Evolutionary conservation across 2,888 invertebrate genomes (phyloP), one percentile per base, ranked within the genome.

Genomic region (Acheta domesticus): DNA sequence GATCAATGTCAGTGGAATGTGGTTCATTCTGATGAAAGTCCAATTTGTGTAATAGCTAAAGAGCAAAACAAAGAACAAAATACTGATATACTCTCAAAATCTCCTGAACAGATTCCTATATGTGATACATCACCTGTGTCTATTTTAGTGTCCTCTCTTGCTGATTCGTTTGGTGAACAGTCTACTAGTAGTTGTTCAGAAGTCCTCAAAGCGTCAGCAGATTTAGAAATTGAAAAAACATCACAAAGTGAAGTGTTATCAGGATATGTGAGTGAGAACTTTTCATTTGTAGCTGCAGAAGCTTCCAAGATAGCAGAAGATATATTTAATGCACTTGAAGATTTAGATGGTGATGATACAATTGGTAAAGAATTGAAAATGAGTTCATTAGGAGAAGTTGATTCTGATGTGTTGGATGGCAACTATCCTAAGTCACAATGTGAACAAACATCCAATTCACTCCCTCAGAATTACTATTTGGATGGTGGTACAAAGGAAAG

Each of bases 341-440:
- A 62, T n/a, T n/a, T 62, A 62, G 62, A 62, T 62, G n/a, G 62
- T 62, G 62, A 62, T 62, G 62, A n/a, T 62, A 62, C 62, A 62
- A 14, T 62, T 19, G n/a, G 62, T 62, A 62, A n/a, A 62, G 62
- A 62, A 62, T 62, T 19, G 4, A 62, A 62, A 62, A 62, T 62
- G 62, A 62, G 62, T 62, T 62, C 62, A 19, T n/a, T 62, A 19
- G 62, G 16, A 4, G 62, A 62, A 14, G n/a, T 62, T n/a, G 62
- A 62, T 62, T 62, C 62, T 62, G 62, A 62, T 62, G 62, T 62
- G 14, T n/a, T 62, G 62, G 62, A 62, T 11, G n/a, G 16, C n/a
- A 62, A 62, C 62, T 62, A 62, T 62, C 62, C 62, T n/a, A 62
- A 62, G n/a, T 62, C n/a, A 62, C 62, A 62, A 16, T 62, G 62